Evolutionary conservation across 2,797 vertebrate genomes (phyloP).

Genomic region (Petrocephalus schoutedeni): DNA sequence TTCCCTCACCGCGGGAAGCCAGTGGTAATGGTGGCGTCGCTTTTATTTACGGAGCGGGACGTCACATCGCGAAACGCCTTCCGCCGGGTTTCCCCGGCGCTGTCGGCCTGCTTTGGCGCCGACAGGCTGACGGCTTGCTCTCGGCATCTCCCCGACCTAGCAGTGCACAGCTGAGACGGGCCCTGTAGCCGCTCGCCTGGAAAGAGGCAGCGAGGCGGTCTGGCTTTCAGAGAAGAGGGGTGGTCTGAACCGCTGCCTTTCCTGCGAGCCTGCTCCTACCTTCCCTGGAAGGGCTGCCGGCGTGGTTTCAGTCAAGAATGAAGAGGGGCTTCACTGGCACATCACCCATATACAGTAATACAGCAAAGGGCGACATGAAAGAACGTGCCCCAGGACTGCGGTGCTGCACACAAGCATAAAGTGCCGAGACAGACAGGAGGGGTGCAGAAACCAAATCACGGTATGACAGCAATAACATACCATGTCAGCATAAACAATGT

Average conservation of each 20-base stretch:
- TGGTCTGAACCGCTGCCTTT: conserved; percentile 9
- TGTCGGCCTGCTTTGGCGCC: not conserved
- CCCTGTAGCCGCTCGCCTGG: not conserved
- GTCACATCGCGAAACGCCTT: conserved; percentile 33
- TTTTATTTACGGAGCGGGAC: not conserved
- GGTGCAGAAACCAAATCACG: not conserved
- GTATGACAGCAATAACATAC: not conserved
- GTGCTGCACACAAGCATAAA: not conserved
- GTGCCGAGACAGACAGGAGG: not conserved
- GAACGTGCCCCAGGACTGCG: not conserved
- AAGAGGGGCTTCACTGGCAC: not conserved
- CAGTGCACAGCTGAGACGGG: not conserved
- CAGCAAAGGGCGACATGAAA: not conserved
- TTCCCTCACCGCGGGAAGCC: not conserved
- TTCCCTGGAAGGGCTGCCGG: not conserved
- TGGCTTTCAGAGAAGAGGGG: not conserved
- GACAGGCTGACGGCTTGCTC: not conserved
- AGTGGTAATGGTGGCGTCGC: not conserved
- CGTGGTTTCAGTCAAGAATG: not conserved
- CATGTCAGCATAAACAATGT: not conserved
- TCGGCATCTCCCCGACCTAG: not conserved
- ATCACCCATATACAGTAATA: not conserved
- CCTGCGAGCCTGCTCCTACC: not conserved
- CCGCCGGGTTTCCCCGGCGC: conserved; percentile 29
- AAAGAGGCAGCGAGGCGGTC: not conserved